Conservation (phyloP, 2,888 invertebrate species). For the Seira ritae region DNA sequence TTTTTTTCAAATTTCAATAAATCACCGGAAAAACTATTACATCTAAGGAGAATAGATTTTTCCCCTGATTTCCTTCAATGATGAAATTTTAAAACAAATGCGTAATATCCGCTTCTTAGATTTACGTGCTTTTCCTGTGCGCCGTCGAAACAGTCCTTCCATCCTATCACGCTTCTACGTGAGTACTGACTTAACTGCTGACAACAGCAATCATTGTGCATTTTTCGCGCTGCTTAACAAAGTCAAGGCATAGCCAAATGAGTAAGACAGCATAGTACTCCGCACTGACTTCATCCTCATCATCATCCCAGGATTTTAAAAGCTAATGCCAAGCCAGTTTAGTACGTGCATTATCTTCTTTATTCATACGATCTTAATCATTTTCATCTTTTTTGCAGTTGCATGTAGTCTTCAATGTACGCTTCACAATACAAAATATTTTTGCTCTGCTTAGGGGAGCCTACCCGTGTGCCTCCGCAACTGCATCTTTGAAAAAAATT, state of each 20-base stretch:
- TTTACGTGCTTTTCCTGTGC: background rate
- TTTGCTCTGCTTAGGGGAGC: constrained; percentile 31
- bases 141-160: constrained; percentile 28
- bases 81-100: too few species aligned
- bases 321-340: constrained; percentile 50
- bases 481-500: background rate
- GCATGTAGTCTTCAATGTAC: constrained; percentile 1
- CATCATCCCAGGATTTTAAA: constrained; percentile 2
- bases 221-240: too few species aligned
- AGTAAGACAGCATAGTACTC: constrained; percentile 19
- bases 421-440: background rate
- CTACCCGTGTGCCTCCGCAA: background rate
- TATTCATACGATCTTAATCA: constrained; percentile 7
- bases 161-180: constrained; percentile 22
- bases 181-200: too few species aligned
- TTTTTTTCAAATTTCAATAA: too few species aligned
- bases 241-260: background rate
- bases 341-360: constrained; percentile 44
- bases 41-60: constrained; percentile 8
- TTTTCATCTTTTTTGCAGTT: constrained; percentile 19
- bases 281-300: background rate
- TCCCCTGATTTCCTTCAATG: background rate
- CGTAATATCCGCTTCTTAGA: background rate
- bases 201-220: constrained; percentile 7
- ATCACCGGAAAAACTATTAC: background rate